Percentiles rank a stretch among this genome's conserved stretches.
phyloP scores from a whole-genome alignment of 2,113 vertebrate species.

The Hypanus sabinus region DNA sequence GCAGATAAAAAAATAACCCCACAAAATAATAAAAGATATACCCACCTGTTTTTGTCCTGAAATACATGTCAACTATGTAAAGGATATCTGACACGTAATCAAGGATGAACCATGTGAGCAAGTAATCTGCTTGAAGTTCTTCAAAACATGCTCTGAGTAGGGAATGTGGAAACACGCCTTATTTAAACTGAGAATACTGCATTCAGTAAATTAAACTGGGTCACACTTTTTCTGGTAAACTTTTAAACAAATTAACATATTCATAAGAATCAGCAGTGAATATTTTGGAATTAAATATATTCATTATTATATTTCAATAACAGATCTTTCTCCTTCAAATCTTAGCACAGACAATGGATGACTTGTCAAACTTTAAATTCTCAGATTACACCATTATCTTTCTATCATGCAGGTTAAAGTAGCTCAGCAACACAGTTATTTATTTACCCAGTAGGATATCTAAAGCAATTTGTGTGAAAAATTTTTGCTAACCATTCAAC shows the following conservation, averaged over 20 bases:
- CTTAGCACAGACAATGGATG: background rate
- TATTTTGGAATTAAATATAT: background rate
- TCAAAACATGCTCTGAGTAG: conserved; percentile 83
- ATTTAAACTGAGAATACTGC: background rate
- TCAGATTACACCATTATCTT: background rate
- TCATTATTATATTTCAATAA: background rate
- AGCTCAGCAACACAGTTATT: background rate
- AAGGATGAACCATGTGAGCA: conserved; percentile 68
- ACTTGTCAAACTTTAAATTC: background rate
- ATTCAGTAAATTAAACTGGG: background rate
- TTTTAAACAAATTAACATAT: background rate
- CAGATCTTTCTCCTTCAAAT: background rate
- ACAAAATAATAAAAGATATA: conserved; percentile 11
- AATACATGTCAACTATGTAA: conserved; percentile 82
- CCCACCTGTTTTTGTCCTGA: conserved; percentile 82
- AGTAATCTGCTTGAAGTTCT: conserved; percentile 78
- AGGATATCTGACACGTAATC: conserved; percentile 69
- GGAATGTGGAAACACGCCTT: conserved; percentile 41
- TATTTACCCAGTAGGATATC: background rate
- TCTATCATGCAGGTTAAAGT: background rate
- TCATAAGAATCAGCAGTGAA: background rate
- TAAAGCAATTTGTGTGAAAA: background rate
- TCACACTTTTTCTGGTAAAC: background rate
- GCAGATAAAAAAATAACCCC: background rate
- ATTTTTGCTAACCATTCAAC: background rate